Percentiles rank a stretch among this genome's conserved stretches.
phyloP scores from a whole-genome alignment of 2,797 vertebrate species.

The Arrhamphus sclerolepis region DNA sequence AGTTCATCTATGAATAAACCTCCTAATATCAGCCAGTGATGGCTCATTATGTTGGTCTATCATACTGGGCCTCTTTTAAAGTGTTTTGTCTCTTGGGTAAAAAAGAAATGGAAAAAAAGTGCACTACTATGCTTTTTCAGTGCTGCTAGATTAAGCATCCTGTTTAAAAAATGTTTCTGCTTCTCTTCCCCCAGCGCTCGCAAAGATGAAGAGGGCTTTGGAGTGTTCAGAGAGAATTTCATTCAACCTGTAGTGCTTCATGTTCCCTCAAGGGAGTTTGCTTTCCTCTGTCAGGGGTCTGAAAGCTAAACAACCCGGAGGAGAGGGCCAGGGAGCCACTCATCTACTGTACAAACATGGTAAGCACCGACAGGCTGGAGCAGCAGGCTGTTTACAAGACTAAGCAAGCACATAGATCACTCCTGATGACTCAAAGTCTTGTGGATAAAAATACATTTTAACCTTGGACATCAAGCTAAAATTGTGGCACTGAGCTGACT shows the following conservation, averaged over 20 bases:
- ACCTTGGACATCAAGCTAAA: constrained; percentile 10
- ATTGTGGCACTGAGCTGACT: constrained; percentile 20
- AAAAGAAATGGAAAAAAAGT: constrained; percentile 33
- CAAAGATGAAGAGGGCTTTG: constrained; percentile 70
- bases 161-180: constrained; percentile 64
- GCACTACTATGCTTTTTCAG: constrained; percentile 39
- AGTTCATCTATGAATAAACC: constrained; percentile 71
- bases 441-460: constrained; percentile 23
- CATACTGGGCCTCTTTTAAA: constrained; percentile 64
- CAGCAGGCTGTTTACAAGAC: constrained; percentile 57
- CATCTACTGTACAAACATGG: constrained; percentile 71
- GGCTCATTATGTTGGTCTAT: constrained; percentile 74
- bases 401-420: constrained; percentile 46
- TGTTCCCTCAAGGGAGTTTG: constrained; percentile 55
- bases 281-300: constrained; percentile 67
- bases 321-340: constrained; percentile 63
- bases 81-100: constrained; percentile 71
- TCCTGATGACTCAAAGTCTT: constrained; percentile 32
- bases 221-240: constrained; percentile 72
- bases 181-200: constrained; percentile 58
- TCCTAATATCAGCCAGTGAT: constrained; percentile 73
- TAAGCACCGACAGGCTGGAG: constrained; percentile 57
- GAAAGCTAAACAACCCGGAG: constrained; percentile 69
- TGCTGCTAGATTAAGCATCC: constrained; percentile 69
- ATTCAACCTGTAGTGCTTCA: constrained; percentile 73